These are phyloP conservation scores for Tetraneura akinire DNA, from an alignment of 1,140 invertebrate genomes.

Conservation along the genomic window DNA sequence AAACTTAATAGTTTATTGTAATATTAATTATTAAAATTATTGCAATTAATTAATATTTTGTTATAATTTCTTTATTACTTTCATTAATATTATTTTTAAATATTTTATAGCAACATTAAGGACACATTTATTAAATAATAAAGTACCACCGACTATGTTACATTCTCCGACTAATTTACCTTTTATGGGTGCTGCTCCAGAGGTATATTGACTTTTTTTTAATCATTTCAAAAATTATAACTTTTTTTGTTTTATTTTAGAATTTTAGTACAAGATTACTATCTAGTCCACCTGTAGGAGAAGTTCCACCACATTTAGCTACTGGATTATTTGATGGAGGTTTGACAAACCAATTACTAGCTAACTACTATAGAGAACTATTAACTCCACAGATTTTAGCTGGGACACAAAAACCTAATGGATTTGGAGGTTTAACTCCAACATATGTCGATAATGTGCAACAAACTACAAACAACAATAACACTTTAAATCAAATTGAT, in stretches of 20 bases:
- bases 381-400: constrained; percentile 39
- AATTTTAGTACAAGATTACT: constrained; percentile 20
- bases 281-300: constrained; percentile 54
- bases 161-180: constrained; percentile 32
- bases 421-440: constrained; percentile 14
- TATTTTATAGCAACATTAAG: constrained; percentile 23
- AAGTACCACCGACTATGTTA: constrained; percentile 19
- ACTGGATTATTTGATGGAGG: constrained; percentile 36
- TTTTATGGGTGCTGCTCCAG: constrained; percentile 24
- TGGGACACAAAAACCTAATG: constrained; percentile 5
- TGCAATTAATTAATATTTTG: background rate
- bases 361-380: constrained; percentile 44
- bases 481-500: constrained; percentile 36
- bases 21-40: too few relatives aligned
- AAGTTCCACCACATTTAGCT: constrained; percentile 52
- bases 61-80: background rate
- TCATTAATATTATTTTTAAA: background rate
- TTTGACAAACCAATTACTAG: constrained; percentile 8
- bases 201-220: background rate
- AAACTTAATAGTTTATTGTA: too few relatives aligned
- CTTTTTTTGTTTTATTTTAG: constrained; percentile 12
- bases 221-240: background rate
- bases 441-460: background rate
- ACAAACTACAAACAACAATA: constrained; percentile 17
- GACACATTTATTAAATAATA: constrained; percentile 2